A percentile compares a stretch with the other conserved stretches of the same genome.
phyloP scores from a whole-genome alignment of 2,888 invertebrate genomes.

The Rhamnusium bicolor region DNA sequence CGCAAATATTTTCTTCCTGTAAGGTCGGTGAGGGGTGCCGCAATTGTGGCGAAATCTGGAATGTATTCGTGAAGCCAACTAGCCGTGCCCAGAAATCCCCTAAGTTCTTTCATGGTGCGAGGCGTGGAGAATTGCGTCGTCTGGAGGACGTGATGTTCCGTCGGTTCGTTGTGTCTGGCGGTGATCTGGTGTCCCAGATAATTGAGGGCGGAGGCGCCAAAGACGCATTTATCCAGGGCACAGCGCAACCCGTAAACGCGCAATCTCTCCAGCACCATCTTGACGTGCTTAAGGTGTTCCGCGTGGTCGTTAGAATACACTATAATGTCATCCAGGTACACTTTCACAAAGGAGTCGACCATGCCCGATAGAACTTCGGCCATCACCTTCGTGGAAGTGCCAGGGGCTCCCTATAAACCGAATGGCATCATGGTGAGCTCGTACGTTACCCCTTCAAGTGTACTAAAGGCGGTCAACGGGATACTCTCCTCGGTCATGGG shows the following conservation, averaged over 20 bases:
- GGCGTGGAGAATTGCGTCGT: neutral
- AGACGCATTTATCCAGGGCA: neutral
- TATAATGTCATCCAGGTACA: slow-evolving; percentile 9
- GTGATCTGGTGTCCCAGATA: slow-evolving; percentile 10
- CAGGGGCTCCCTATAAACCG: too few relatives aligned
- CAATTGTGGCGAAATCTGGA: neutral
- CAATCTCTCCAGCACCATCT: neutral
- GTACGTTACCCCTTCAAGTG: too few relatives aligned
- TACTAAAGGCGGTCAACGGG: too few relatives aligned
- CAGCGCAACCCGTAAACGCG: too few relatives aligned
- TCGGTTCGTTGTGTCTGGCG: neutral
- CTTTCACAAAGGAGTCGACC: too few relatives aligned
- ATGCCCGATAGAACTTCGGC: too few relatives aligned
- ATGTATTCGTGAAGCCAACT: neutral
- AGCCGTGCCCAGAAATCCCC: neutral
- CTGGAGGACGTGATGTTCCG: neutral
- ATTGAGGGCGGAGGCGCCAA: too few relatives aligned
- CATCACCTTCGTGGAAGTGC: too few relatives aligned
- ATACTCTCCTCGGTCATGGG: too few relatives aligned
- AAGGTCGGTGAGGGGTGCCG: neutral
- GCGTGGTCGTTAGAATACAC: neutral
- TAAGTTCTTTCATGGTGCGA: neutral
- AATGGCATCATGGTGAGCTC: too few relatives aligned
- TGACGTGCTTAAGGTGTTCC: neutral
- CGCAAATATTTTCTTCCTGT: neutral